Evolutionary conservation across 2,888 invertebrate genomes (phyloP), one percentile per base, ranked within the genome.

Genomic region (Uloborus plumipes): DNA sequence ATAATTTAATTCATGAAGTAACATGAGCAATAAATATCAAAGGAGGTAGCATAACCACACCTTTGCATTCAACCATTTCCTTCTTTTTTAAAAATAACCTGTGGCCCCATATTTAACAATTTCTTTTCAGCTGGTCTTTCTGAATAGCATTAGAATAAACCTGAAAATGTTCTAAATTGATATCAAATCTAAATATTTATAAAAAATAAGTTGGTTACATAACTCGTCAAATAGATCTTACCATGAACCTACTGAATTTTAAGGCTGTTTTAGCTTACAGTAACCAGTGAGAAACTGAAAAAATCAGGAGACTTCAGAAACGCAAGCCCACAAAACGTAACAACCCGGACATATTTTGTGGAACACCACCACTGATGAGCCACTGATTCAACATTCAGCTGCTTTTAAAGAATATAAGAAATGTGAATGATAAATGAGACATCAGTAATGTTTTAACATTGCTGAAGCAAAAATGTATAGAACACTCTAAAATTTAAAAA

Each of bases 261-360:
- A 39, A 39, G 9, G 39, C 1, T 26, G 39, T 39, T 6, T 39
- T 39, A 39, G 39, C 39, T 39, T 39, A 39, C 9, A 26, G 26
- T 39, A 39, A 2, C n/a, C n/a, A 16, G n/a, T 55, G 18, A 55
- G 20, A 55, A 18, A 16, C 20, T 15, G 55, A 20, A n/a, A 62
- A 62, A 50, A 53, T 62, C 39, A 20, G 53, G 79, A 80, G 79
- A 73, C 73, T 81, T 74, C 75, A 81, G 80, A 81, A 81, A 81
- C 74, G 74, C 80, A 80, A 69, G 50, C 50, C 50, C 49, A 51
- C 31, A 71, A 59, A 71, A 14, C 18, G 47, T 72, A 66, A 64
- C 55, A 58, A 51, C 64, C 64, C n/a, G 65, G 20, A 74, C 49
- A 18, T 22, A 74, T 51, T 76, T 61, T 7, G 20, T 47, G 59